phyloP scores from a whole-genome alignment of 2,797 vertebrate genomes.

The Lacerta viridis region DNA sequence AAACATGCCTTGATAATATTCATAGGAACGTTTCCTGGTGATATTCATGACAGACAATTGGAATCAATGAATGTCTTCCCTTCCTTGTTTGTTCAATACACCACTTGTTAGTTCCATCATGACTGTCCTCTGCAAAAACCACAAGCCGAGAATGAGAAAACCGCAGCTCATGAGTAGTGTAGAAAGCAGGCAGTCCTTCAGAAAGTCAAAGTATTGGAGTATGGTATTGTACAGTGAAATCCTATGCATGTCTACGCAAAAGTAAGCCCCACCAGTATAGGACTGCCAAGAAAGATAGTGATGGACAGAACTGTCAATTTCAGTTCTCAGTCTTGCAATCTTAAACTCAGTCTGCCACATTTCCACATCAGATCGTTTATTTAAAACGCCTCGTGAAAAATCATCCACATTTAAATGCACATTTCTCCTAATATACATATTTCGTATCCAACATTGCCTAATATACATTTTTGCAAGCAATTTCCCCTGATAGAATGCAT shows the following conservation, averaged over 20 bases:
- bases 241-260: neutral
- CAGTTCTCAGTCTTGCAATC: too few relatives aligned
- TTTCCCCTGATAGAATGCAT: too few relatives aligned
- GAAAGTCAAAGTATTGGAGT: constrained; percentile 37
- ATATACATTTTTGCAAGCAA: too few relatives aligned
- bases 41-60: constrained; percentile 70
- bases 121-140: constrained; percentile 51
- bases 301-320: too few relatives aligned
- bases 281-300: too few relatives aligned
- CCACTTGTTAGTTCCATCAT: constrained; percentile 69
- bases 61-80: constrained; percentile 68
- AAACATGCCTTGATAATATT: constrained; percentile 72
- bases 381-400: too few relatives aligned
- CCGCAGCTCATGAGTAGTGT: constrained; percentile 37
- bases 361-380: too few relatives aligned
- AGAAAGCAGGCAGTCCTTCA: constrained; percentile 53
- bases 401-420: too few relatives aligned
- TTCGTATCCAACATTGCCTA: too few relatives aligned
- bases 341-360: too few relatives aligned
- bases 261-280: too few relatives aligned
- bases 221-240: constrained; percentile 21
- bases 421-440: too few relatives aligned
- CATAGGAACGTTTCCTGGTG: constrained; percentile 72
- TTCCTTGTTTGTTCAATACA: constrained; percentile 58
- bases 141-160: constrained; percentile 38